These are phyloP conservation scores for Aphelinus certus DNA, from an alignment of 1,140 invertebrate genomes.

Conservation along the genomic window DNA sequence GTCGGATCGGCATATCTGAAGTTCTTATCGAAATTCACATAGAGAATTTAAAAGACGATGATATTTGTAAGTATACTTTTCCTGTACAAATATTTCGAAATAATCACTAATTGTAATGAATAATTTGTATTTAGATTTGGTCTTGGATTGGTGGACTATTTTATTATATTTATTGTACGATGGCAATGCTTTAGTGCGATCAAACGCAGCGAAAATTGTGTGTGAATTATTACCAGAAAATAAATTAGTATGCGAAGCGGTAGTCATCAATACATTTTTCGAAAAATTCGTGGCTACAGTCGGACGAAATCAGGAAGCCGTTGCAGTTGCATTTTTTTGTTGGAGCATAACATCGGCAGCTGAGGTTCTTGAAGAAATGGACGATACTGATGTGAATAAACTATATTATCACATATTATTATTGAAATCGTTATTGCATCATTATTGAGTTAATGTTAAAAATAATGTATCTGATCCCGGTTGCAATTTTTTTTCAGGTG, in stretches of 20 bases:
- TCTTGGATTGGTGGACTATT: conserved; percentile 56
- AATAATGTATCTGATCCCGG: too few relatives aligned
- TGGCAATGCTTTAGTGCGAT: conserved; percentile 50
- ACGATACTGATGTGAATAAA: conserved; percentile 48
- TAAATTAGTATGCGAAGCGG: conserved; percentile 36
- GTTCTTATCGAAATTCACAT: conserved; percentile 47
- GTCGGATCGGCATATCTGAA: neutral
- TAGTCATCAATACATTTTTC: conserved; percentile 48
- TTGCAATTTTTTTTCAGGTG: conserved; percentile 47
- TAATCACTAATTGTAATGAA: neutral
- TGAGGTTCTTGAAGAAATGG: too few relatives aligned
- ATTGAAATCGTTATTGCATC: too few relatives aligned
- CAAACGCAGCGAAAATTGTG: conserved; percentile 42
- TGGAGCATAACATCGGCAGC: conserved; percentile 46
- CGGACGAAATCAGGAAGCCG: conserved; percentile 32
- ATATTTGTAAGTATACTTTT: conserved; percentile 42
- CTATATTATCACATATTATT: conserved; percentile 13
- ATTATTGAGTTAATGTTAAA: too few relatives aligned
- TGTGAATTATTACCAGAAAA: conserved; percentile 40
- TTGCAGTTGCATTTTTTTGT: conserved; percentile 47
- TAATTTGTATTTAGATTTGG: conserved; percentile 26
- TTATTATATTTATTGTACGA: conserved; percentile 53
- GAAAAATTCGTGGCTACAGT: conserved; percentile 46
- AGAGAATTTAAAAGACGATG: neutral
- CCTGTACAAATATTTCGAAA: neutral